A percentile compares a stretch with the other conserved stretches of the same genome.
Evolutionary conservation across 2,888 invertebrate genomes (phyloP).

Genomic region (Listrodromus nycthemerus): DNA sequence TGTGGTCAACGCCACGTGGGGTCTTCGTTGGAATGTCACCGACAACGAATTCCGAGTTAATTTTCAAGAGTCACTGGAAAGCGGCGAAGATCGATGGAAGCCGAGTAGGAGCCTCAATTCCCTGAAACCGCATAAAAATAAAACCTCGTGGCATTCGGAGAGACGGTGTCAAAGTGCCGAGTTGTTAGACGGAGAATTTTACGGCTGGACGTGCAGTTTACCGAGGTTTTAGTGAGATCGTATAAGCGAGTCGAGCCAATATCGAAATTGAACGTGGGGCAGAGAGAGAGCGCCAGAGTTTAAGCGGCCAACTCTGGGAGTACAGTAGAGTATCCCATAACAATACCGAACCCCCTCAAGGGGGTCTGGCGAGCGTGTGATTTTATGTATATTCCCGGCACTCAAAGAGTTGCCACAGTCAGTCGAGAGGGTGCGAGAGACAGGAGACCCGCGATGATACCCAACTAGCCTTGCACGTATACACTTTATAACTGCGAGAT

Average conservation of each 20-base stretch:
- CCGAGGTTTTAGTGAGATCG: constrained; percentile 58
- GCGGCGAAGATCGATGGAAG: neutral
- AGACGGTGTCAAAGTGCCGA: constrained; percentile 54
- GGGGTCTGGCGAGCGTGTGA: constrained; percentile 42
- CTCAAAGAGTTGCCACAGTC: constrained; percentile 26
- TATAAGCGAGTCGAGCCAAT: constrained; percentile 52
- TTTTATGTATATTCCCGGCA: constrained; percentile 59
- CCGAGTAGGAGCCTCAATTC: neutral
- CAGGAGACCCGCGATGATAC: constrained; percentile 42
- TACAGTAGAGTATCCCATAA: constrained; percentile 63
- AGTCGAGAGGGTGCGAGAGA: constrained; percentile 46
- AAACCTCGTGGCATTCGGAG: constrained; percentile 23
- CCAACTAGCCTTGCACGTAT: constrained; percentile 51
- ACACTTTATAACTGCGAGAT: constrained; percentile 61
- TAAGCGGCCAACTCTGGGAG: constrained; percentile 45
- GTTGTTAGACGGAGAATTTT: constrained; percentile 58
- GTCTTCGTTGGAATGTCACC: no score
- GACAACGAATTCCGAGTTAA: no score
- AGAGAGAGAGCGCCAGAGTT: constrained; percentile 3
- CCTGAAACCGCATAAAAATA: constrained; percentile 31
- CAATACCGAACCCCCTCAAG: constrained; percentile 56
- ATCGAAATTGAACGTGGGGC: constrained; percentile 53
- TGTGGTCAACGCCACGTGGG: neutral
- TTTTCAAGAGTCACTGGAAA: neutral
- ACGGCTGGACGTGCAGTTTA: constrained; percentile 27